These are phyloP conservation scores for Odontothrips loti DNA, from an alignment of 2,888 invertebrate genomes.

Conservation along the genomic window DNA sequence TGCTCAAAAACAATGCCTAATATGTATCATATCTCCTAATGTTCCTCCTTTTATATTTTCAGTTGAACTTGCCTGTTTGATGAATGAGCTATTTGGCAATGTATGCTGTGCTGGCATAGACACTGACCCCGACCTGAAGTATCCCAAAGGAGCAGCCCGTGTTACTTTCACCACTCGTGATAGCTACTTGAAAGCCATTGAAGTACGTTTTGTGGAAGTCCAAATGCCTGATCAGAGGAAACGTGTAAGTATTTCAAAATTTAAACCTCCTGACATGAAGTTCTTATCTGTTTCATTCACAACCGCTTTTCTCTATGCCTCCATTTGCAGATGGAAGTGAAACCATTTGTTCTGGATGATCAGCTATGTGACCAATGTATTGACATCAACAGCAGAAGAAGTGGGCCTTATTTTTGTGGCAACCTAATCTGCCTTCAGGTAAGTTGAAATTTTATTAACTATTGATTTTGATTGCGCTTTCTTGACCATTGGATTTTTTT, in stretches of 20 bases:
- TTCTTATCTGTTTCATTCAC: not conserved
- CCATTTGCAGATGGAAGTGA: constrained; percentile 69
- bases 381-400: constrained; percentile 95
- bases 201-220: constrained; percentile 95
- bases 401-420: constrained; percentile 99
- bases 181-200: constrained; percentile 98
- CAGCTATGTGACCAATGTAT: constrained; percentile 99
- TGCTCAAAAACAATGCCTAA: too few species aligned
- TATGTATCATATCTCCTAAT: too few species aligned
- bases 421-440: constrained; percentile 98
- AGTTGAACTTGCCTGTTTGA: constrained; percentile 98
- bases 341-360: constrained; percentile 98
- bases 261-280: not conserved
- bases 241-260: constrained; percentile 59
- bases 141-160: constrained; percentile 97
- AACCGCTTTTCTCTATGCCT: not conserved
- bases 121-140: constrained; percentile 98
- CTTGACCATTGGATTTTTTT: not conserved
- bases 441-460: not conserved
- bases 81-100: constrained; percentile 96
- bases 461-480: not conserved
- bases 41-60: constrained; percentile 35
- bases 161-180: constrained; percentile 99
- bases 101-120: constrained; percentile 99
- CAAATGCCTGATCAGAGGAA: constrained; percentile 99